phyloP scores from a whole-genome alignment of 2,888 invertebrate genomes.

The Mystacides longicornis region DNA sequence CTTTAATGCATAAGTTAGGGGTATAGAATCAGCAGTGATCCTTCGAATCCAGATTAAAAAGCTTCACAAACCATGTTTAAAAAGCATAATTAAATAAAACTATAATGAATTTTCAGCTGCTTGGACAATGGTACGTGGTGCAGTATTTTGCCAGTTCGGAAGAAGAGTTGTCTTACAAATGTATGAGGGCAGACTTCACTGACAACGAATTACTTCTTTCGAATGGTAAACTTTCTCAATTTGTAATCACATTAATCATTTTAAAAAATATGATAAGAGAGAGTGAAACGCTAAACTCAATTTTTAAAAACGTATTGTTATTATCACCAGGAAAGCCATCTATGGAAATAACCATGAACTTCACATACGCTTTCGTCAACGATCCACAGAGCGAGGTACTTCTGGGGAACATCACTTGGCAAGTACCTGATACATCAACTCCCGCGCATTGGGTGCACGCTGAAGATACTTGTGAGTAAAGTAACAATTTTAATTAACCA shows the following conservation, averaged over 20 bases:
- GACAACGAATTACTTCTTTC: constrained; percentile 34
- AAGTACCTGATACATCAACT: constrained; percentile 61
- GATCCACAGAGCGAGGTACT: constrained; percentile 75
- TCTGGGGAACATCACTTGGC: constrained; percentile 82
- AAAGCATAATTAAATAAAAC: not conserved
- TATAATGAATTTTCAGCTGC: constrained; percentile 47
- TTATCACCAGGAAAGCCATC: constrained; percentile 29
- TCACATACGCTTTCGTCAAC: constrained; percentile 78
- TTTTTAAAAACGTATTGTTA: too few relatives aligned
- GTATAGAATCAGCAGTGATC: too few relatives aligned
- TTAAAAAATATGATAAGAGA: too few relatives aligned
- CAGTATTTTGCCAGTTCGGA: constrained; percentile 87
- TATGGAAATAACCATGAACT: constrained; percentile 76
- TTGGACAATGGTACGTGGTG: constrained; percentile 79
- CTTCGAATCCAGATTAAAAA: too few relatives aligned
- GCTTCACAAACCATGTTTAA: not conserved
- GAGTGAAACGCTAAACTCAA: too few relatives aligned
- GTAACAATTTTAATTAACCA: not conserved
- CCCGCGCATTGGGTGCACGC: constrained; percentile 85
- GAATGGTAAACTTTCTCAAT: not conserved
- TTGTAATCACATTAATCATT: too few relatives aligned
- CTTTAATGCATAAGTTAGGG: too few relatives aligned
- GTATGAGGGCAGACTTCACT: constrained; percentile 72
- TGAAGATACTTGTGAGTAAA: constrained; percentile 68
- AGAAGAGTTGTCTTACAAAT: constrained; percentile 76